Base-by-base conservation (phyloP, 2,113 vertebrate species). In the Probosciger aterrimus region DNA sequence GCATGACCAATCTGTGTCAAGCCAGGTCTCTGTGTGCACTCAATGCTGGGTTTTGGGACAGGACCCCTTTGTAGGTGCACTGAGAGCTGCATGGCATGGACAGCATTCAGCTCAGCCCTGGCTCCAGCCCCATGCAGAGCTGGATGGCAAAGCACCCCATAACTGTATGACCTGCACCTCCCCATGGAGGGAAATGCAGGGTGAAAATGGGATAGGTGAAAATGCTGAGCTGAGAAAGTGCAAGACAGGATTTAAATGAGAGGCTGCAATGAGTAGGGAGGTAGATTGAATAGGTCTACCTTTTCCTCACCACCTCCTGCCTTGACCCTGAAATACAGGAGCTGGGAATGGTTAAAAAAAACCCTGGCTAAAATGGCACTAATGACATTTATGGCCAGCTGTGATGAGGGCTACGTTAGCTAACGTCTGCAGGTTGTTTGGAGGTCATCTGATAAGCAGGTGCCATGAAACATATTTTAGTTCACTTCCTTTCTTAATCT, bases 361-460 rank as follows among this genome's bases (percentile, higher is more conserved):
- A 2, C 7, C 3, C 19, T 90, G 74, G 46, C 31, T 85, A 74
- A 85, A 77, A 69, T 77, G 86, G 14, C 65, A 73, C 18, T 92
- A 93, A 88, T 68, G 83, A 60, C 88, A 84, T 95, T 92, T 96
- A 93, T 94, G 96, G 86, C 95, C 92, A 91, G n/a, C 62, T 96
- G 91, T 1, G 0, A 79, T 6, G 17, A 96, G 53, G 67, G 65
- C 80, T 82, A 75, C 4, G 5, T 92, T 95, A 92, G 77, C 83
- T 95, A 82, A 96, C 55, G 81, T 82, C 94, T 95, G 81, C 88
- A 93, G 95, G 95, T 94, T 93, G 86, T 55, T 57, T 49, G 28
- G 81, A 96, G 88, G 95, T 95, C 86, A 96, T 97, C 96, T 96
- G 96, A 95, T 96, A 97, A 96, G 94, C 78, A 92, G 83, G 95